Evolutionary conservation across 2,888 invertebrate species (phyloP).

Genomic region (Zootermopsis nevadensis): DNA sequence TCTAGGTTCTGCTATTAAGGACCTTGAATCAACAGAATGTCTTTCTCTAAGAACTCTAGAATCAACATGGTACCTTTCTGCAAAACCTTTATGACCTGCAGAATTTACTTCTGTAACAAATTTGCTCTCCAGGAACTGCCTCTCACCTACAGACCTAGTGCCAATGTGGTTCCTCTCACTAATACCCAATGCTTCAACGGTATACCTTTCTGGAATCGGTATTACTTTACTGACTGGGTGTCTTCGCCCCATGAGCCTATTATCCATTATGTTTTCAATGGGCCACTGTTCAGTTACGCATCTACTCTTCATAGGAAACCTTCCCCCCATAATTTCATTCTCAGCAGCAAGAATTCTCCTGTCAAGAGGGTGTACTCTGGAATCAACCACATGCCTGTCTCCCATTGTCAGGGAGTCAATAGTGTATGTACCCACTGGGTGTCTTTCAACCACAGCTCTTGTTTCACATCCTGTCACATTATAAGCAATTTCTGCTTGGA

Average conservation of each 20-base stretch:
- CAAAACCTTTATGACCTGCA: not conserved
- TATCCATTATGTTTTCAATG: not conserved
- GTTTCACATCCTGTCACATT: not conserved
- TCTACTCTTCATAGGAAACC: not conserved
- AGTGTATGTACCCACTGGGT: not conserved
- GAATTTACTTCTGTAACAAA: not conserved
- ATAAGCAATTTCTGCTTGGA: conserved; percentile 1
- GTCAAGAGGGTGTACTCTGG: conserved; percentile 4
- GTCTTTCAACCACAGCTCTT: conserved; percentile 26
- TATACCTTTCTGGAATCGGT: not conserved
- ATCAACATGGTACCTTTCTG: not conserved
- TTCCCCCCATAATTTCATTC: not conserved
- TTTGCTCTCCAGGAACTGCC: not conserved
- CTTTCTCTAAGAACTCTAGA: not conserved
- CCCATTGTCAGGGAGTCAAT: not conserved
- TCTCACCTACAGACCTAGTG: not conserved
- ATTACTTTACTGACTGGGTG: not conserved
- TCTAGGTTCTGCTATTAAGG: not conserved
- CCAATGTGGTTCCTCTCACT: not conserved
- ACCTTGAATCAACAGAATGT: conserved; percentile 9
- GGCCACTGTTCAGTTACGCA: not conserved
- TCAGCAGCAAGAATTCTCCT: not conserved
- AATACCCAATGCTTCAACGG: not conserved
- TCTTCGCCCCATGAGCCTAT: not conserved
- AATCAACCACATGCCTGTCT: not conserved